Conservation (phyloP, 2,113 vertebrate species). For the Thunnus maccoyii region DNA sequence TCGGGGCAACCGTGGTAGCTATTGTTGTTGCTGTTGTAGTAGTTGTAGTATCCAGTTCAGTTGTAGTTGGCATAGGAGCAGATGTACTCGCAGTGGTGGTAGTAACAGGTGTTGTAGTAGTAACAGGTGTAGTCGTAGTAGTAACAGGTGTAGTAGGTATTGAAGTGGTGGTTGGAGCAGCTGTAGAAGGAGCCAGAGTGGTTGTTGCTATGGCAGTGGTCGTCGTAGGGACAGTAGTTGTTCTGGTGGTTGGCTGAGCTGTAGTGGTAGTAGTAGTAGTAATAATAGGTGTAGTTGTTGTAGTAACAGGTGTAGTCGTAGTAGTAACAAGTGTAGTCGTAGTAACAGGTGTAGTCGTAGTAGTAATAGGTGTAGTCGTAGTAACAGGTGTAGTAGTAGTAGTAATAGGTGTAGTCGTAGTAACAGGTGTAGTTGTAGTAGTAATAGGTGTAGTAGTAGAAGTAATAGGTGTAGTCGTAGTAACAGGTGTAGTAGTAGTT, state of each 20-base stretch:
- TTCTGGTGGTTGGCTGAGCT: not conserved
- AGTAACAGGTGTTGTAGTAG: not conserved
- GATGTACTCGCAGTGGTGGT: not conserved
- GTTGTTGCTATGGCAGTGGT: not conserved
- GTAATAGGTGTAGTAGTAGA: constrained; percentile 10
- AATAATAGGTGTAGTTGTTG: not conserved
- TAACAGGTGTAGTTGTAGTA: not conserved
- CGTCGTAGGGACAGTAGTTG: not conserved
- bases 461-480: not conserved
- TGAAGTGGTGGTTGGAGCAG: not conserved
- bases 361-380: constrained; percentile 5
- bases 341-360: constrained; percentile 13
- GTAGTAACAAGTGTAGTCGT: not conserved
- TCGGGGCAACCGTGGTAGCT: not conserved
- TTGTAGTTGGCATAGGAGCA: not conserved
- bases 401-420: not conserved
- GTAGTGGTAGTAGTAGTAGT: constrained; percentile 1
- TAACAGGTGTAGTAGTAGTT: constrained; percentile 1
- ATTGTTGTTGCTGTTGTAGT: not conserved
- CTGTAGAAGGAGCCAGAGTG: not conserved
- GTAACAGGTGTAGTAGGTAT: not conserved
- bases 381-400: not conserved
- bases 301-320: not conserved
- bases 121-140: not conserved
- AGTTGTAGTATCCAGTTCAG: not conserved